Conservation (phyloP, 2,113 vertebrate species). For the Rhipidura dahli region DNA sequence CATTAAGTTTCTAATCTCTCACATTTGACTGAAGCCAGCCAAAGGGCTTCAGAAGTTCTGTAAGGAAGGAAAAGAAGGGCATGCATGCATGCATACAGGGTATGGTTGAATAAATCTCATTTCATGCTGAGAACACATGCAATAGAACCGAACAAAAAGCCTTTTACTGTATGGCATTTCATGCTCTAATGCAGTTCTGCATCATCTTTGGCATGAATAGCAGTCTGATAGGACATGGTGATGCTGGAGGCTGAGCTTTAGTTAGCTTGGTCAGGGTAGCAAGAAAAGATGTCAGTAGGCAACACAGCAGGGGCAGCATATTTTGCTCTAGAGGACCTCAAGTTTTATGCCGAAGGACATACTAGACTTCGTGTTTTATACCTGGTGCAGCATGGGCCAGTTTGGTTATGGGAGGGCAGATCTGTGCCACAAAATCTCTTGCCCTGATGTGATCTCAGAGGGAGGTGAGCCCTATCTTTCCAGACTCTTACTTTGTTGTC, state of each 20-base stretch:
- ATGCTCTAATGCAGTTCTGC: not conserved
- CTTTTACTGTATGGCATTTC: not conserved
- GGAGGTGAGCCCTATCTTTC: not conserved
- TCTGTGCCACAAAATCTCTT: not conserved
- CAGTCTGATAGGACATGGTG: not conserved
- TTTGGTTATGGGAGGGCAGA: not conserved
- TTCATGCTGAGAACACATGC: not conserved
- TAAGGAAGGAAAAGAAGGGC: not conserved
- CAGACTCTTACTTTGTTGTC: not conserved
- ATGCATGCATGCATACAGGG: not conserved
- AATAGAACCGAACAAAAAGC: not conserved
- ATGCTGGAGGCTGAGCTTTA: not conserved
- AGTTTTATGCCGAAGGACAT: not conserved
- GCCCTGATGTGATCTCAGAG: not conserved
- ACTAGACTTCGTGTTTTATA: not conserved
- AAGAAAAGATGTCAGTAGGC: not conserved
- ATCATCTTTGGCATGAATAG: fast-evolving
- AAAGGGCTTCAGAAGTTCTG: not conserved
- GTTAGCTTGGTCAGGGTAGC: not conserved
- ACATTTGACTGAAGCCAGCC: not conserved
- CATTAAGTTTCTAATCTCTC: not conserved
- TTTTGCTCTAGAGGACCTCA: not conserved
- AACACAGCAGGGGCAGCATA: not conserved
- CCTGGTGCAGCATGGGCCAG: not conserved
- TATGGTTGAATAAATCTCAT: not conserved